Base-by-base conservation (phyloP, 2,113 vertebrate genomes). In the Chlamydotis undulata region DNA sequence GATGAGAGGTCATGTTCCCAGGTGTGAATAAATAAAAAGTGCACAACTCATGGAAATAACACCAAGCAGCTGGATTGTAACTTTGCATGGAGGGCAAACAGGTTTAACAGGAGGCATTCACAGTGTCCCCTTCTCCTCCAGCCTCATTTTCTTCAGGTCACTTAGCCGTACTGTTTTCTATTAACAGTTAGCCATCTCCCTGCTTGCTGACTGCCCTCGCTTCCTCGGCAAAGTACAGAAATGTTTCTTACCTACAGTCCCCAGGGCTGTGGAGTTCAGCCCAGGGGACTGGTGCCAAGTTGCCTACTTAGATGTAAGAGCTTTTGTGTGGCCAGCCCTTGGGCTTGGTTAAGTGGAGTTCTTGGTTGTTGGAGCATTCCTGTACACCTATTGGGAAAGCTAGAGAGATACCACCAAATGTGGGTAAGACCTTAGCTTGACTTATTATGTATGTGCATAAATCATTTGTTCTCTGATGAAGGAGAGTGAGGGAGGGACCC, bases 21-120 rank as follows among this genome's bases (percentile, higher is more conserved):
- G 69, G 64, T 74, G 68, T 50, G 74, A 89, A 95, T 95, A 94
- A 95, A 94, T 92, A 78, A 90, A 63, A 94, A 81, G 43, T 52
- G 49, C 60, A 56, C 68, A 29, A 39, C 8, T 61, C 18, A 31
- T 9, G 53, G 69, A 89, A 95, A 83, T 56, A 55, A 4, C 52
- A 59, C 23, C 55, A 78, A 78, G n/a, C 4, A 7, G 47, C 71
- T 83, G 71, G 68, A 39, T 61, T 49, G 63, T 39, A 70, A 45
- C 52, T 69, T 75, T 89, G 77, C 43, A 47, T 26, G 33, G 73
- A 90, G 73, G 76, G 47, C 69, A 92, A 81, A 75, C 16, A 25
- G 70, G 39, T 43, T 69, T 71, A 67, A 64, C 11, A 59, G 14
- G 52, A 56, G 64, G 6, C 5, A 2, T 57, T 86, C 63, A 70